Conservation (phyloP, 2,797 vertebrate genomes). For the Lutjanus campechanus region DNA sequence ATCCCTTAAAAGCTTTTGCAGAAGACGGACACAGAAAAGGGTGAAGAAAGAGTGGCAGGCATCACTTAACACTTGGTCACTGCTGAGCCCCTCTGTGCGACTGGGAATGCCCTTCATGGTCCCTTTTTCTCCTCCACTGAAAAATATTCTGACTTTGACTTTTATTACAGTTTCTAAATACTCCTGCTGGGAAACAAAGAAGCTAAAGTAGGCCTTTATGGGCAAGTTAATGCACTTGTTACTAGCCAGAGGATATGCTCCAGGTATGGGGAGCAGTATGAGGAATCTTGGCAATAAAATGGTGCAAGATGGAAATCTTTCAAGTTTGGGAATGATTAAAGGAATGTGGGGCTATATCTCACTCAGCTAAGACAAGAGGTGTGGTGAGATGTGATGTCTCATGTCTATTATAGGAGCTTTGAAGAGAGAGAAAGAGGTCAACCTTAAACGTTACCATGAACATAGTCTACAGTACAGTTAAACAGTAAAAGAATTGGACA, state of each 20-base stretch:
- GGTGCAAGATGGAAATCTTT: background rate
- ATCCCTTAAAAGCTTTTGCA: conserved; percentile 37
- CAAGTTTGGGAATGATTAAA: conserved; percentile 56
- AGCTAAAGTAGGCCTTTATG: conserved; percentile 40
- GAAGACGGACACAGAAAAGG: conserved; percentile 31
- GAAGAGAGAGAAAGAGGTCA: background rate
- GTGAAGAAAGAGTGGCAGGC: conserved; percentile 16
- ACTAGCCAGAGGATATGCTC: conserved; percentile 30
- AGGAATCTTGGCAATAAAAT: conserved; percentile 43
- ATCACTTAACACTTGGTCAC: conserved; percentile 46
- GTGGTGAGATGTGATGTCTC: conserved; percentile 37
- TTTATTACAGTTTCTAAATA: conserved; percentile 47
- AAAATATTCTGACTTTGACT: conserved; percentile 35
- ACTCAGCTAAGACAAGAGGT: conserved; percentile 43
- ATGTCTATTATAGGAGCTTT: conserved; percentile 26
- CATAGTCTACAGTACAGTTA: background rate
- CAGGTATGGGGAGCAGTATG: conserved; percentile 31
- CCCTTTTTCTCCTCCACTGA: conserved; percentile 31
- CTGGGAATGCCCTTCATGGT: conserved; percentile 38
- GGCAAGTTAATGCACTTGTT: conserved; percentile 37
- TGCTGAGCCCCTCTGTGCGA: conserved; percentile 26
- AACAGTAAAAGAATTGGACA: background rate
- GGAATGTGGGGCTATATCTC: conserved; percentile 47
- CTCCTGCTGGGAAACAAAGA: conserved; percentile 33
- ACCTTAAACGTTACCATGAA: background rate